Conservation (phyloP, 1,140 invertebrate species). For the Megathymus violae region DNA sequence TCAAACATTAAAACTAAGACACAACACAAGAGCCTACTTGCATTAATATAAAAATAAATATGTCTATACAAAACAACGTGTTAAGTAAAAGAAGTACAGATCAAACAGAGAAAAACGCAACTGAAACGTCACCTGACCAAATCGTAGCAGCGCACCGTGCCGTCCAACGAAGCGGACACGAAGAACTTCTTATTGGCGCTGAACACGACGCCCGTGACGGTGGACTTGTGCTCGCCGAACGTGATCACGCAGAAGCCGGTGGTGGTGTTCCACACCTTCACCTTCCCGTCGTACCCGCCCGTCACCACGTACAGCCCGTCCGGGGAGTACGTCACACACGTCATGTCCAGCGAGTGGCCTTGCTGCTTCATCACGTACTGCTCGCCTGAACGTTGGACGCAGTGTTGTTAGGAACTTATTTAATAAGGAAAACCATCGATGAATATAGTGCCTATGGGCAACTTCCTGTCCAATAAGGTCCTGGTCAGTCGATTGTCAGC, state of each 20-base stretch:
- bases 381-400: conserved; percentile 86
- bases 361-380: conserved; percentile 99
- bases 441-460: no score
- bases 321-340: conserved; percentile 93
- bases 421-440: no score
- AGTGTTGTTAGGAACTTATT: no score
- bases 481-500: no score
- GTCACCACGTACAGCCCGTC: conserved; percentile 96
- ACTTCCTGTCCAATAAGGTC: no score
- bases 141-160: conserved; percentile 98
- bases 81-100: no score
- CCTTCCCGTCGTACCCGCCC: conserved; percentile 97
- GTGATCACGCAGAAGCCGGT: conserved; percentile 98
- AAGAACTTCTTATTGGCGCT: conserved; percentile 96
- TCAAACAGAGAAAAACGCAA: no score
- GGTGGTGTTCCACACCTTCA: conserved; percentile 97
- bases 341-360: conserved; percentile 95
- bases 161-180: conserved; percentile 95
- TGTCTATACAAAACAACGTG: no score
- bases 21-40: no score
- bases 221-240: conserved; percentile 94
- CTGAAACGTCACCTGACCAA: conserved; percentile 86
- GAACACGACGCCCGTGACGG: conserved; percentile 92
- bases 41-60: no score
- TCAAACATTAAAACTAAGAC: no score